phyloP scores from a whole-genome alignment of 30 jellyfish, hydroid and myxozoan species.

The Hydractinia echinata region DNA sequence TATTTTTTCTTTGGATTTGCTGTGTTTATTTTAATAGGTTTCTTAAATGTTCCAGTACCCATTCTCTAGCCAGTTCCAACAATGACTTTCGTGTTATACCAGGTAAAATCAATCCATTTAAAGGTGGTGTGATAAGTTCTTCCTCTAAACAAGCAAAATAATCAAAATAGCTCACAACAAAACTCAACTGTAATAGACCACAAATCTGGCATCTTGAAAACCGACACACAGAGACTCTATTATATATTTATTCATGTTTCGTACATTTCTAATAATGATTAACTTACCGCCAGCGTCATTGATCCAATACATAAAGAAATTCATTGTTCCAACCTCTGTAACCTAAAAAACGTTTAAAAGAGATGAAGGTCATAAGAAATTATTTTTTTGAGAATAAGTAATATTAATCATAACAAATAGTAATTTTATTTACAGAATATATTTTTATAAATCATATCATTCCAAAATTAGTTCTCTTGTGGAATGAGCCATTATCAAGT shows the following conservation, averaged over 20 bases:
- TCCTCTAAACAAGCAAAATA: slow-evolving; percentile 25
- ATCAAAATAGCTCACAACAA: background rate
- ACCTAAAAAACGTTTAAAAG: slow-evolving; percentile 31
- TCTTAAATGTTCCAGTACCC: slow-evolving; percentile 42
- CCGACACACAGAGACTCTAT: background rate
- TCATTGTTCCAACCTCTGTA: slow-evolving; percentile 97
- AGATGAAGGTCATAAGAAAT: too few relatives aligned
- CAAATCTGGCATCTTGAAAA: background rate
- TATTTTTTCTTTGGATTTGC: too few relatives aligned
- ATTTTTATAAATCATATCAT: too few relatives aligned
- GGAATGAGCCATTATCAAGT: too few relatives aligned
- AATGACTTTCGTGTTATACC: slow-evolving; percentile 90
- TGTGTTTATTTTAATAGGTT: background rate
- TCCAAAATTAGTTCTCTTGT: too few relatives aligned
- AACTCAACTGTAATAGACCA: background rate
- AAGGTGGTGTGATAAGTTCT: slow-evolving; percentile 84
- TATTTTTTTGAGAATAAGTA: too few relatives aligned
- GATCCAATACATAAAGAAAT: slow-evolving; percentile 76
- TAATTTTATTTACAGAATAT: too few relatives aligned
- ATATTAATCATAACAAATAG: too few relatives aligned
- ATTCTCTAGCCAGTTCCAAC: slow-evolving; percentile 69
- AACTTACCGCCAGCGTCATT: slow-evolving; percentile 76
- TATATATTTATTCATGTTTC: background rate
- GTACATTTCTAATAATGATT: background rate
- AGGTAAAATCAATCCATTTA: slow-evolving; percentile 77